Evolutionary conservation across 2,113 vertebrate genomes (phyloP).

Genomic region (Oxyruncus cristatus): DNA sequence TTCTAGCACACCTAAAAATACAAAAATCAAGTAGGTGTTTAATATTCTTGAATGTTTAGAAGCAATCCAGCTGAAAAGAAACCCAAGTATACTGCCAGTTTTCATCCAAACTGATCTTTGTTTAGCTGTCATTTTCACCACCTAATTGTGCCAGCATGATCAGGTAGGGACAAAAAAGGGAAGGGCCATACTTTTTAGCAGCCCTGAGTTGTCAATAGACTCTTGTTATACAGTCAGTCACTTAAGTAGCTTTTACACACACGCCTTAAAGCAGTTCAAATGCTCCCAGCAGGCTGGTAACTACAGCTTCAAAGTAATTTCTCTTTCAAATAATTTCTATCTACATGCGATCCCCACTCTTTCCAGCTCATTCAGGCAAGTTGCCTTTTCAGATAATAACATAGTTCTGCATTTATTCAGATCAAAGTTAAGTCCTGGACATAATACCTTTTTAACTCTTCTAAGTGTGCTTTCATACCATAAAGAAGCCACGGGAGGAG

Average conservation of each 20-base stretch:
- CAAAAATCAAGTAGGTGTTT: neutral
- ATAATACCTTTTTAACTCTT: neutral
- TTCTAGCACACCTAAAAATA: neutral
- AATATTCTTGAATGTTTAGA: neutral
- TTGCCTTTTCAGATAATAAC: neutral
- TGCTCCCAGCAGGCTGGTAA: neutral
- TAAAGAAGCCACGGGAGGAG: neutral
- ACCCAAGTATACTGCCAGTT: neutral
- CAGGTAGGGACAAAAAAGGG: neutral
- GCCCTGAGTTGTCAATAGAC: neutral
- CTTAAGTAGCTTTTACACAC: neutral
- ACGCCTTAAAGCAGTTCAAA: neutral
- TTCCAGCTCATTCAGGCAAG: neutral
- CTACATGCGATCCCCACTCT: neutral
- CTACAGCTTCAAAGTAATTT: neutral
- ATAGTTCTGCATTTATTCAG: neutral
- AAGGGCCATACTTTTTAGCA: neutral
- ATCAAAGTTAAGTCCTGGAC: neutral
- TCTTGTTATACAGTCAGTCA: neutral
- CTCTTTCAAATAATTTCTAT: neutral
- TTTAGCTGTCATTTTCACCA: neutral
- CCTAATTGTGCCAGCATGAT: neutral
- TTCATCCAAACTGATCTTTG: neutral
- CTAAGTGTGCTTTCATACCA: neutral
- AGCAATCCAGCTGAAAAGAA: neutral